Percentiles rank a stretch among this genome's conserved stretches.
These are phyloP conservation scores for Halcyon chelicuti DNA, from an alignment of 2,797 vertebrate genomes.

Conservation along the genomic window DNA sequence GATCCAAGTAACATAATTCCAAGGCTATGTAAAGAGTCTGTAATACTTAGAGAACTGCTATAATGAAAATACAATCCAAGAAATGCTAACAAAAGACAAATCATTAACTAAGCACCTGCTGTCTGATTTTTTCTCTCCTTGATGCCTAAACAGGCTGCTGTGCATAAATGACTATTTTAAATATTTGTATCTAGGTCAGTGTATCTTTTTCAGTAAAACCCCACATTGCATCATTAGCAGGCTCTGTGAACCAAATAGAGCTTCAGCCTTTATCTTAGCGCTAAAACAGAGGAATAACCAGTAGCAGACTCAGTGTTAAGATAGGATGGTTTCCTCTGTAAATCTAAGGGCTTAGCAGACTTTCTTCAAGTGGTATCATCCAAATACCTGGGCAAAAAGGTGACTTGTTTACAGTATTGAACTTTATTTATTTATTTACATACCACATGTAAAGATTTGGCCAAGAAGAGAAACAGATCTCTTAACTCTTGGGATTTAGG, in stretches of 20 bases:
- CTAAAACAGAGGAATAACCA: background rate
- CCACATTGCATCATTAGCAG: background rate
- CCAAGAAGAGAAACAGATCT: background rate
- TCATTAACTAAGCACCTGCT: background rate
- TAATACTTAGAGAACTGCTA: background rate
- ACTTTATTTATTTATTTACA: background rate
- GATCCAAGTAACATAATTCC: background rate
- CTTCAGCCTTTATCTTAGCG: background rate
- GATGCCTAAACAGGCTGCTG: background rate
- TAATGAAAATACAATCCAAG: background rate
- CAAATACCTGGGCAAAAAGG: background rate
- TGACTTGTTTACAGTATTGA: background rate
- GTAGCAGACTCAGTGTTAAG: background rate
- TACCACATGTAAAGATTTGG: background rate
- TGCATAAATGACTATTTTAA: constrained; percentile 1
- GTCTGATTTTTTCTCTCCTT: background rate
- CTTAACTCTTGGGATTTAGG: background rate
- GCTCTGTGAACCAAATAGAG: background rate
- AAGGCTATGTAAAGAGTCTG: background rate
- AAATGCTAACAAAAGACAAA: background rate
- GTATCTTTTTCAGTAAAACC: background rate
- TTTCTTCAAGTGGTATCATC: background rate
- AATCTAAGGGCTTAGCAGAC: background rate
- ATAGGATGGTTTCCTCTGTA: background rate
- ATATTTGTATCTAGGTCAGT: background rate